Evolutionary conservation across 2,113 vertebrate species (phyloP).

Genomic region (Cairina moschata): DNA sequence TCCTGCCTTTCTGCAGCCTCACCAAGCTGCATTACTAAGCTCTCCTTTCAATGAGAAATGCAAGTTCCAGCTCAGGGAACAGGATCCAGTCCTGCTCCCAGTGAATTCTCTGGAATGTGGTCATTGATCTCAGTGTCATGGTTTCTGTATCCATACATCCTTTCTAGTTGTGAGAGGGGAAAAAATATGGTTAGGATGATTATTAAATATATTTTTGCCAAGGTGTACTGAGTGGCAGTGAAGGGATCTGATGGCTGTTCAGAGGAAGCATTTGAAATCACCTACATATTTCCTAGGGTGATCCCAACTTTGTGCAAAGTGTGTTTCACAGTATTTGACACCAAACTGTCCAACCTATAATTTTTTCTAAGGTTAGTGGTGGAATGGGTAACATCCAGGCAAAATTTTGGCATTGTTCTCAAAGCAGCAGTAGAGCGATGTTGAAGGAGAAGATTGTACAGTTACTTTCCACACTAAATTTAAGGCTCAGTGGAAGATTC

Average conservation of each 20-base stretch:
- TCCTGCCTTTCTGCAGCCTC: background rate
- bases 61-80: background rate
- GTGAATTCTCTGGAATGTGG: background rate
- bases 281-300: background rate
- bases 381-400: background rate
- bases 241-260: background rate
- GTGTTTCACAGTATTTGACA: background rate
- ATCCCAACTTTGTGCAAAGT: background rate
- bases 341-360: background rate
- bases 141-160: background rate
- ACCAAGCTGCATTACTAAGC: background rate
- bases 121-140: background rate
- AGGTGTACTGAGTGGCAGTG: background rate
- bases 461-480: background rate
- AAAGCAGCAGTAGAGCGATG: rapidly evolving
- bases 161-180: background rate
- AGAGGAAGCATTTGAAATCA: background rate
- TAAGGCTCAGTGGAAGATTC: background rate
- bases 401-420: background rate
- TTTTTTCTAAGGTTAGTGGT: background rate
- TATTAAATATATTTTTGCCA: background rate
- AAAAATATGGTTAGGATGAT: background rate
- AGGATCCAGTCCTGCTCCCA: background rate
- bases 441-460: background rate
- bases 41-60: background rate